phyloP scores from a whole-genome alignment of 2,888 invertebrate genomes.

The Apamea sordens region DNA sequence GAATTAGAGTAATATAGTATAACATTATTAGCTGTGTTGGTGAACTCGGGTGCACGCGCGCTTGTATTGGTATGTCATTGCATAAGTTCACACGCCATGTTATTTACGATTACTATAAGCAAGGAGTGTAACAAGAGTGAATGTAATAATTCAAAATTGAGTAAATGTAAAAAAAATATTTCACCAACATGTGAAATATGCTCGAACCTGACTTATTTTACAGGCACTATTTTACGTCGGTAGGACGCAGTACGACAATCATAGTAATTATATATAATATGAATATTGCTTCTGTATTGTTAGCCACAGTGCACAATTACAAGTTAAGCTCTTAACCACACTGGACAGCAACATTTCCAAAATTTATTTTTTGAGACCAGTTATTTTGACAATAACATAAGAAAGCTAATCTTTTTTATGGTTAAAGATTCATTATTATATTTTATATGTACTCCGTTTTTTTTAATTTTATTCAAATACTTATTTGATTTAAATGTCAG shows the following conservation, averaged over 20 bases:
- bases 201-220: background rate
- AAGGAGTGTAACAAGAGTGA: conserved; percentile 14
- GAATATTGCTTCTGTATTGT: background rate
- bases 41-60: conserved; percentile 26
- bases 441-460: background rate
- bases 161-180: background rate
- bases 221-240: background rate
- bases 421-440: background rate
- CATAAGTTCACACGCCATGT: conserved; percentile 12
- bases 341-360: conserved; percentile 15
- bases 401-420: background rate
- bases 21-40: conserved; percentile 15
- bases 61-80: conserved; percentile 18
- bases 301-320: conserved; percentile 15
- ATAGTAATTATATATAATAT: conserved; percentile 11
- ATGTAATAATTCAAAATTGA: conserved; percentile 14
- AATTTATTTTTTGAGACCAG: background rate
- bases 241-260: conserved; percentile 1
- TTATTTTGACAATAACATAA: background rate
- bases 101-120: conserved; percentile 20
- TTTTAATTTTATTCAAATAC: no score
- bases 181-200: conserved; percentile 7
- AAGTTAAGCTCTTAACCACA: conserved; percentile 6
- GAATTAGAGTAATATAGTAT: conserved; percentile 1
- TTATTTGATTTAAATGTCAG: background rate